Evolutionary conservation across 2,113 vertebrate genomes (phyloP).

Genomic region (Dromiciops gliroides): DNA sequence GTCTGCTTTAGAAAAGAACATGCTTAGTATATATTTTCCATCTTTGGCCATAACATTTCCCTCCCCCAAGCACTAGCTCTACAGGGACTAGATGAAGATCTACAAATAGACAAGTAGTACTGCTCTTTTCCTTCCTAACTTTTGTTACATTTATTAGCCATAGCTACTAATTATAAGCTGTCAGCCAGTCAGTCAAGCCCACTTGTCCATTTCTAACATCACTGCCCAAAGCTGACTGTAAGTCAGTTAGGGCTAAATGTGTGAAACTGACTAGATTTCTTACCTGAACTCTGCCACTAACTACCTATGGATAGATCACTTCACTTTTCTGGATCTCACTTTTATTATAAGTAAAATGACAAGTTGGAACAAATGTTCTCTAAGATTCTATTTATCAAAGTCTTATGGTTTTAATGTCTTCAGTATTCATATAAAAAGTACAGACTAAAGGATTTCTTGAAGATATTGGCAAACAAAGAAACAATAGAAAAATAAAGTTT

Average conservation of each 20-base stretch:
- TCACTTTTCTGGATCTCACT: conserved; percentile 28
- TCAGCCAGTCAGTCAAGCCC: no score
- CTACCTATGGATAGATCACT: conserved; percentile 9
- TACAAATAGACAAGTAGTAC: not conserved
- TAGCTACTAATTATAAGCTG: not conserved
- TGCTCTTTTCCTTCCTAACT: not conserved
- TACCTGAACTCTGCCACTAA: not conserved
- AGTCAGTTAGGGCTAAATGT: not conserved
- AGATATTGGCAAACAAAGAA: conserved; percentile 16
- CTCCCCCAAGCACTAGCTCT: not conserved
- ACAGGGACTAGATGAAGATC: not conserved
- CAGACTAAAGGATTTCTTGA: conserved; percentile 10
- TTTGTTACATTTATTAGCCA: not conserved
- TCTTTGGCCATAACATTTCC: not conserved
- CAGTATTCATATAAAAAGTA: conserved; percentile 5
- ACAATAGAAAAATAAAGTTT: conserved; percentile 11
- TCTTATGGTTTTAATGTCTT: not conserved
- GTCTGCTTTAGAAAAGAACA: not conserved
- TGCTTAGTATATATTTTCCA: not conserved
- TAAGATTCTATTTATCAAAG: not conserved
- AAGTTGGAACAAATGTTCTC: not conserved
- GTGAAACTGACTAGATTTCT: conserved; percentile 18
- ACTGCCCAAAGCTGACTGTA: not conserved
- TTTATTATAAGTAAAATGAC: not conserved
- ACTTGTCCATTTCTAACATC: not conserved